These are phyloP conservation scores for Pseudois nayaur DNA, from an alignment of 2,113 vertebrate species.

Conservation along the genomic window DNA sequence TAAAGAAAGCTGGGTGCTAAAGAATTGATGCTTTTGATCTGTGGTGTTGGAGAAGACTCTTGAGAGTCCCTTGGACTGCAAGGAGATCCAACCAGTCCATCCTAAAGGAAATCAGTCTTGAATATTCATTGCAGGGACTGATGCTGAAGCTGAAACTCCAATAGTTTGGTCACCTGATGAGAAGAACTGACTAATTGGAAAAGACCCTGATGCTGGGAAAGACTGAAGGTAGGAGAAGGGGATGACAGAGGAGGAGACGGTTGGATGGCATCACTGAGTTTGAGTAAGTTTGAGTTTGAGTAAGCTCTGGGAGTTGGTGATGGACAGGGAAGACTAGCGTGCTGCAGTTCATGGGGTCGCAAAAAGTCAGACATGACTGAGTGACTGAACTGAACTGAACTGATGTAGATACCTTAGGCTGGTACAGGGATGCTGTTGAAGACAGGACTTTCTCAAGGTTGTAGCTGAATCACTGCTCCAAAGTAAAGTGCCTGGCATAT, in stretches of 20 bases:
- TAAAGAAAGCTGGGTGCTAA: background rate
- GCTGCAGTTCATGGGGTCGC: background rate
- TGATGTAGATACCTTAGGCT: background rate
- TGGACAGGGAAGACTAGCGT: background rate
- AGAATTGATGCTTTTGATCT: background rate
- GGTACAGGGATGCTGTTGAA: background rate
- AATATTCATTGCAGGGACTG: background rate
- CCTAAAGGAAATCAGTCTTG: background rate
- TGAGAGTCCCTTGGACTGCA: background rate
- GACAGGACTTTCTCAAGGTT: background rate
- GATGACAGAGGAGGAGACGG: background rate
- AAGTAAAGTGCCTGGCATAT: background rate
- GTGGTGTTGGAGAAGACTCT: background rate
- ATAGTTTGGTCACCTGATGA: too few relatives aligned
- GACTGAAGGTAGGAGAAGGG: background rate
- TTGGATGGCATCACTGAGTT: background rate
- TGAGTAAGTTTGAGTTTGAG: background rate
- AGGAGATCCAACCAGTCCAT: background rate
- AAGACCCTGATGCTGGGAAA: background rate
- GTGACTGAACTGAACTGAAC: background rate
- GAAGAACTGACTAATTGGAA: too few relatives aligned
- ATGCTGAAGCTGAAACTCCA: too few relatives aligned
- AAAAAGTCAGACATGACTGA: rapidly evolving
- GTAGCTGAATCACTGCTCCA: background rate
- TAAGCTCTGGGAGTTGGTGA: background rate